Conservation (phyloP, 2,888 invertebrate species). For the Drosophila meridionalis region DNA sequence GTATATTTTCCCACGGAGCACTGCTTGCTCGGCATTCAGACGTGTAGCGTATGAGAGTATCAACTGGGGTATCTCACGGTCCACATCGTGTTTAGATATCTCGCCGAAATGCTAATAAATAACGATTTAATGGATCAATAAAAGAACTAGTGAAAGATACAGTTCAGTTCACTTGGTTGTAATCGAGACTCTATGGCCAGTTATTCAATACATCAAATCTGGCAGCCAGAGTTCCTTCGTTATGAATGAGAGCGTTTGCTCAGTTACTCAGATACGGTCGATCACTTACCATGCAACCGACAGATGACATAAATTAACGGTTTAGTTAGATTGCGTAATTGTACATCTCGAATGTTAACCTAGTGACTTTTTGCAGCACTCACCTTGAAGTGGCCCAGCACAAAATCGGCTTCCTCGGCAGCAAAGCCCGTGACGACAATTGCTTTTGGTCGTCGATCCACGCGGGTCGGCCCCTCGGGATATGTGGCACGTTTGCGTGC, state of each 20-base stretch:
- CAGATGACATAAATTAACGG: neutral
- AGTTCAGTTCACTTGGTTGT: no score
- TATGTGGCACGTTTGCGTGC: constrained; percentile 79
- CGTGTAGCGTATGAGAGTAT: constrained; percentile 85
- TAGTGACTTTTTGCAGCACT: constrained; percentile 71
- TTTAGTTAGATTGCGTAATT: no score
- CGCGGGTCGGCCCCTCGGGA: constrained; percentile 86
- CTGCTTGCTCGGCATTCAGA: constrained; percentile 85
- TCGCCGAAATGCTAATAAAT: constrained; percentile 91
- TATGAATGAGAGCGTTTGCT: neutral
- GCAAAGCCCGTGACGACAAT: constrained; percentile 95
- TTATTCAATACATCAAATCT: neutral
- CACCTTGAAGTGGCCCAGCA: constrained; percentile 94
- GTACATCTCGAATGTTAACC: neutral
- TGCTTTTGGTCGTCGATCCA: constrained; percentile 95
- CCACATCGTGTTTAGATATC: constrained; percentile 91
- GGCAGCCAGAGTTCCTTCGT: neutral
- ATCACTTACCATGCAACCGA: neutral
- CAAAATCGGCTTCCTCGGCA: constrained; percentile 91
- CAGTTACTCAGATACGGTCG: neutral
- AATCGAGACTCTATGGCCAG: neutral
- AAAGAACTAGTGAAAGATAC: neutral
- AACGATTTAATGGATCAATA: neutral
- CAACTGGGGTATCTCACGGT: constrained; percentile 88
- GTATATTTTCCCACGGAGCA: constrained; percentile 86